Evolutionary conservation across 2,113 vertebrate genomes (phyloP).

Genomic region (Gopherus evgoodei): DNA sequence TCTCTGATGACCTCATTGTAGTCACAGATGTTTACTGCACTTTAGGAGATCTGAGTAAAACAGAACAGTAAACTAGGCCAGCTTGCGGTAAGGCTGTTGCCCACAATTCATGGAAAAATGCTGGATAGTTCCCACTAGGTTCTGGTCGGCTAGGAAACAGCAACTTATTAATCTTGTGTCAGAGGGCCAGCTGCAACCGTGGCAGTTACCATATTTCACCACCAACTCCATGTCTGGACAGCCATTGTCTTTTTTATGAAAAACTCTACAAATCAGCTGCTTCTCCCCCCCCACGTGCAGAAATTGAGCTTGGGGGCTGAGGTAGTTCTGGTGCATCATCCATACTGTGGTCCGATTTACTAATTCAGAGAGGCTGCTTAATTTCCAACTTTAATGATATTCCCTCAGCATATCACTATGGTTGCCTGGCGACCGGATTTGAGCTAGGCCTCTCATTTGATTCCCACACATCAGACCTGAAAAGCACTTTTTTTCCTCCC

Average conservation of each 20-base stretch:
- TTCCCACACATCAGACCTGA: constrained; percentile 99
- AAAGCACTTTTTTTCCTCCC: constrained; percentile 96
- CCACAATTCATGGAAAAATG: constrained; percentile 92
- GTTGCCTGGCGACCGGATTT: constrained; percentile 99
- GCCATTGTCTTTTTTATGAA: constrained; percentile 82
- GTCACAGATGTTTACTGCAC: constrained; percentile 93
- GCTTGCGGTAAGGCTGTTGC: constrained; percentile 96
- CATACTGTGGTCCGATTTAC: constrained; percentile 86
- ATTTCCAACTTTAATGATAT: constrained; percentile 99
- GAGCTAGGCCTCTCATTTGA: constrained; percentile 98
- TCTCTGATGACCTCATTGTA: constrained; percentile 89
- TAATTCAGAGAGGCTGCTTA: constrained; percentile 91
- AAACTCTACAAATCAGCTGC: constrained; percentile 86
- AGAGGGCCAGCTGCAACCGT: constrained; percentile 97
- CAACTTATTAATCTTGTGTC: constrained; percentile 99
- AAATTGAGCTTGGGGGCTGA: constrained; percentile 51
- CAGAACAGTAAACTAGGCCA: constrained; percentile 94
- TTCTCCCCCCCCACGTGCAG: constrained; percentile 64
- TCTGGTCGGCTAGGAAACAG: constrained; percentile 99
- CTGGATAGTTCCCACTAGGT: constrained; percentile 99
- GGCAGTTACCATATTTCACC: constrained; percentile 93
- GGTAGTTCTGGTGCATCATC: constrained; percentile 74
- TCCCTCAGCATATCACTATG: constrained; percentile 95
- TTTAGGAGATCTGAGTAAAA: constrained; percentile 84
- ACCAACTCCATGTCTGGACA: constrained; percentile 87